Base-by-base conservation (phyloP, 1,140 invertebrate genomes). In the Euwallacea fornicatus region DNA sequence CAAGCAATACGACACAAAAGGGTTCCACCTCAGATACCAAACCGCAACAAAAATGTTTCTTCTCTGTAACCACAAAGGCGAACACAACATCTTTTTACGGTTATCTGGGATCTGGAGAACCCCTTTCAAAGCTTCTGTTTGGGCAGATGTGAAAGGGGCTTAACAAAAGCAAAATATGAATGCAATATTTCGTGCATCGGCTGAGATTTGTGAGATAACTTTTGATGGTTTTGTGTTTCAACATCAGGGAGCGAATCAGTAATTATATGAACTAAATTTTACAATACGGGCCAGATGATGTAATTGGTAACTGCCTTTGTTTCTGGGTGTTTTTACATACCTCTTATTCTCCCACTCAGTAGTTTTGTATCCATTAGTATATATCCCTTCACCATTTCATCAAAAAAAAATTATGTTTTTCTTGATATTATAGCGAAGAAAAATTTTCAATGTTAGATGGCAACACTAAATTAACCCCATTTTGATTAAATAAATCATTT, bases 101-200 rank as follows among this genome's bases (percentile, higher is more conserved):
- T 73, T 70, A 73, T 73, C 72, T 73, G 72, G 59, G 59, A 73
- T 70, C 72, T 69, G 72, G 53, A 73, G 72, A 70, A 73, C 72
- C 67, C 72, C 62, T 69, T 69, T 42, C 53, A n/a, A 41, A 41
- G 53, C 54, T 58, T 67, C 54, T 67, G 53, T 67, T 58, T 58
- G 8, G 54, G 65, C 65, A 67, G 65, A 67, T 67, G 65, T 59
- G 65, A 56, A 67, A 58, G 54, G 55, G 54, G 65, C 56, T 60
- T 53, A 68, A 60, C 66, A 67, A 67, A 58, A 58, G 55, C 54
- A 11, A 67, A 68, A 68, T 68, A 68, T 68, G 56, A 68, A 68
- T 68, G 66, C 66, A 68, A 68, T 68, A 68, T 60, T 68, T 60
- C 56, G 44, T 59, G 56, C 66, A 68, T 68, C 66, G 42, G 42